Percentiles rank a stretch among this genome's conserved stretches.
These are phyloP conservation scores for Thalassarche chlororhynchos DNA, from an alignment of 2,113 vertebrate species.

Conservation along the genomic window DNA sequence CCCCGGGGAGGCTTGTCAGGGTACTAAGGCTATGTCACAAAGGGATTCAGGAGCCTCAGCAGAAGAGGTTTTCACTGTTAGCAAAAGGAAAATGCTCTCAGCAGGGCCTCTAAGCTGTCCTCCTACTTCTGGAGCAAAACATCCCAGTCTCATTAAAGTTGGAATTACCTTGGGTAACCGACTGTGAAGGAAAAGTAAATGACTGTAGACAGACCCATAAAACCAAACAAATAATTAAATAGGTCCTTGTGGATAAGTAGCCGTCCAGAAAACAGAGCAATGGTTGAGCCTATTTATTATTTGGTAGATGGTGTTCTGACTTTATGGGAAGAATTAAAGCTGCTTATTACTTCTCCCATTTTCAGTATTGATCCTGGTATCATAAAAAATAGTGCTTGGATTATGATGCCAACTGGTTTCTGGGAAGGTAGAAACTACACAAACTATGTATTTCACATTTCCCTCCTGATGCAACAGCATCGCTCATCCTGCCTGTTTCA, in stretches of 20 bases:
- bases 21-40: neutral
- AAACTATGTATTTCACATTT: neutral
- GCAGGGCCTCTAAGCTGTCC: neutral
- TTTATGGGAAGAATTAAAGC: slow-evolving; percentile 42
- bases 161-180: slow-evolving; percentile 56
- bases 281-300: slow-evolving; percentile 15
- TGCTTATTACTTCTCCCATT: slow-evolving; percentile 58
- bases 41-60: neutral
- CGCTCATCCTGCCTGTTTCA: neutral
- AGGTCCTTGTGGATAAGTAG: slow-evolving; percentile 36
- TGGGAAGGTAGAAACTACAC: neutral
- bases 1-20: neutral
- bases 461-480: neutral
- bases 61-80: neutral
- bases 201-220: slow-evolving; percentile 45
- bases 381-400: neutral
- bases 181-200: slow-evolving; percentile 64
- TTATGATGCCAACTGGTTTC: slow-evolving; percentile 8
- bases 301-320: slow-evolving; percentile 28
- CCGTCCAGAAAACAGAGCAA: slow-evolving; percentile 28
- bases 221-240: slow-evolving; percentile 61
- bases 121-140: slow-evolving; percentile 2
- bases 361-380: slow-evolving; percentile 50
- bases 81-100: neutral
- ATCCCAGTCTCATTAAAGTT: slow-evolving; percentile 29